Conservation (phyloP, 2,113 vertebrate genomes). For the Tautogolabrus adspersus region DNA sequence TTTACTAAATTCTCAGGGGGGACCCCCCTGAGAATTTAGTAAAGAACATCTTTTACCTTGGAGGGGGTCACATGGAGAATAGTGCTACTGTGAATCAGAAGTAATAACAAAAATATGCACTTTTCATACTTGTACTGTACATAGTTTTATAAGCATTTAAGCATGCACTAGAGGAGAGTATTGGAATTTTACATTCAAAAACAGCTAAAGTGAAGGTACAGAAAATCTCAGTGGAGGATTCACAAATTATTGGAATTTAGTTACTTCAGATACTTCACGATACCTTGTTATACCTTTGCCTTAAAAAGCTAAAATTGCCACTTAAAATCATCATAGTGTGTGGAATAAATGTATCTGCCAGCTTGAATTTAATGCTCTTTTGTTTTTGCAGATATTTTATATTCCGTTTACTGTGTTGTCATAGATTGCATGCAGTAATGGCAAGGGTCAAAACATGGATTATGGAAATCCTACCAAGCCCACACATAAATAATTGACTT, state of each 20-base stretch:
- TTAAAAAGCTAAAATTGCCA: conserved; percentile 42
- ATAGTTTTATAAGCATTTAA: not conserved
- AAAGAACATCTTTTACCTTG: too few species aligned
- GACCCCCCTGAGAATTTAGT: too few species aligned
- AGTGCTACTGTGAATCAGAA: too few species aligned
- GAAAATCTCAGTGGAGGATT: conserved; percentile 11
- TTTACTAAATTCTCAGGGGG: too few species aligned
- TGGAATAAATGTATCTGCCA: not conserved
- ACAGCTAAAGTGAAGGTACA: not conserved
- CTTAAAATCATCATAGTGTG: conserved; percentile 29
- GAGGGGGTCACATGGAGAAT: not conserved
- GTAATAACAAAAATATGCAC: not conserved
- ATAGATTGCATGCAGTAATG: conserved; percentile 26
- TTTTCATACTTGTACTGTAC: not conserved
- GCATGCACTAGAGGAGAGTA: not conserved
- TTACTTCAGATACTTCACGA: conserved; percentile 18
- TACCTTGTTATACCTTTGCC: conserved; percentile 4
- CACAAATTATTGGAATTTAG: conserved; percentile 4
- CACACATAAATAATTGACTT: conserved; percentile 40
- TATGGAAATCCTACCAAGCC: conserved; percentile 39
- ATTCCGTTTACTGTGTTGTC: conserved; percentile 16
- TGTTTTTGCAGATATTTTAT: conserved; percentile 34
- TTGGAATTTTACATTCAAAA: not conserved
- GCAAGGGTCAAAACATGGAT: conserved; percentile 36
- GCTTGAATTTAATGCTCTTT: conserved; percentile 34